Evolutionary conservation across 2,888 invertebrate genomes (phyloP).

Genomic region (Drepanosiphum platanoidis): DNA sequence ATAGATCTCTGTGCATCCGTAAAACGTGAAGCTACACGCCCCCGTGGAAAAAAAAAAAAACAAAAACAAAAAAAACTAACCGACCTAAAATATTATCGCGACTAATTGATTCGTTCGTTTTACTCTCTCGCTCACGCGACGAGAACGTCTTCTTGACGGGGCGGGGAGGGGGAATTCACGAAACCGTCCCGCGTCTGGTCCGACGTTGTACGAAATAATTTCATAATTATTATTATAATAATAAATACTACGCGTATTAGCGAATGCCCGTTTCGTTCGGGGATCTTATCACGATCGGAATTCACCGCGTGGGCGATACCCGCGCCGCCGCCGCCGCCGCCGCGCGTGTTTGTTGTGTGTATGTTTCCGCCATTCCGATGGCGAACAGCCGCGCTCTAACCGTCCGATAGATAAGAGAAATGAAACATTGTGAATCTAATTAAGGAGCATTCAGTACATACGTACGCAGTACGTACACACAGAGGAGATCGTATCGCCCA

Average conservation of each 20-base stretch:
- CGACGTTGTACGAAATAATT: background rate
- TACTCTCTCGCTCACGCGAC: background rate
- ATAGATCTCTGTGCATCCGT: too few relatives aligned
- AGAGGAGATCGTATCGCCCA: conserved; percentile 57
- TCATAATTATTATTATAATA: too few relatives aligned
- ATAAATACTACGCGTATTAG: background rate
- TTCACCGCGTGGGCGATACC: conserved; percentile 54
- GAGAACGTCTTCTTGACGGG: background rate
- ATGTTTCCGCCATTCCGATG: conserved; percentile 40
- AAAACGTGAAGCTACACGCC: conserved; percentile 8
- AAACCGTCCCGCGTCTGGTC: background rate
- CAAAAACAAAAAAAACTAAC: too few relatives aligned
- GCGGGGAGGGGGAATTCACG: too few relatives aligned
- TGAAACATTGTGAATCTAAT: conserved; percentile 58
- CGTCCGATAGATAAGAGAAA: conserved; percentile 56
- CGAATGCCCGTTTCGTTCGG: conserved; percentile 10
- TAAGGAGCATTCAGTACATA: conserved; percentile 47
- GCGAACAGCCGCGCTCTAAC: conserved; percentile 37
- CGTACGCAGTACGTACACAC: conserved; percentile 7
- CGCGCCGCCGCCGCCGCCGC: background rate
- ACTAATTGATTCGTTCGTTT: background rate
- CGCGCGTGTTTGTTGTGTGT: background rate
- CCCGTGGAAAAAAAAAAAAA: too few relatives aligned
- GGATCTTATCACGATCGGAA: conserved; percentile 30
- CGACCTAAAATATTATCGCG: background rate